phyloP scores from a whole-genome alignment of 2,888 invertebrate species.

The Caradrina clavipalpis region DNA sequence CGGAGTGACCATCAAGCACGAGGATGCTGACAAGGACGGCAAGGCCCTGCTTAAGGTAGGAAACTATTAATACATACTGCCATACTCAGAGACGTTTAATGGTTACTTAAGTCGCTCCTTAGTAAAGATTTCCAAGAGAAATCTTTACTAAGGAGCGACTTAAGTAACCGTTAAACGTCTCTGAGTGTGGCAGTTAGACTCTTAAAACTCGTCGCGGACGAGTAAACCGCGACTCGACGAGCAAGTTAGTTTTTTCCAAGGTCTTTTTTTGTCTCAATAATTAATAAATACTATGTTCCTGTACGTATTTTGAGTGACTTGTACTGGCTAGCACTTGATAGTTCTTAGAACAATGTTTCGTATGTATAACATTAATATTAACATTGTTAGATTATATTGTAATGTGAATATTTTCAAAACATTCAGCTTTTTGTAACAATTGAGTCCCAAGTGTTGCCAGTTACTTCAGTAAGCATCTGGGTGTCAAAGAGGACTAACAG shows the following conservation, averaged over 20 bases:
- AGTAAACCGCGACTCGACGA: background rate
- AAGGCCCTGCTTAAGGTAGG: slow-evolving; percentile 97
- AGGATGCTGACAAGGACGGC: slow-evolving; percentile 99
- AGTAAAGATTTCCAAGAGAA: too few species aligned
- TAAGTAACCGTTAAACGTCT: too few species aligned
- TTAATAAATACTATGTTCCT: background rate
- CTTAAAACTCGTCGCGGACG: background rate
- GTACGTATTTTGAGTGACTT: background rate
- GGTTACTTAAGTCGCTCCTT: too few species aligned
- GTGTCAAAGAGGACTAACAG: slow-evolving; percentile 90
- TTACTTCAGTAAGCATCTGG: slow-evolving; percentile 84
- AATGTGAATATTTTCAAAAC: background rate
- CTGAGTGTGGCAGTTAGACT: too few species aligned
- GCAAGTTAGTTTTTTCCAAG: background rate
- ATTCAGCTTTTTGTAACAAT: background rate
- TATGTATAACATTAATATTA: too few species aligned
- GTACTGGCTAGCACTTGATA: background rate
- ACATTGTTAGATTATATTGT: background rate
- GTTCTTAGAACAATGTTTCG: background rate
- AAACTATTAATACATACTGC: background rate
- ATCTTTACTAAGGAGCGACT: too few species aligned
- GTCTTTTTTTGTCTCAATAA: background rate
- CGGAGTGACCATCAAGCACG: slow-evolving; percentile 97
- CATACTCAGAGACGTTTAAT: too few species aligned
- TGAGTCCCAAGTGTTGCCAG: slow-evolving; percentile 88